Evolutionary conservation across 2,888 invertebrate species (phyloP).

Genomic region (Drosophila meridiana): DNA sequence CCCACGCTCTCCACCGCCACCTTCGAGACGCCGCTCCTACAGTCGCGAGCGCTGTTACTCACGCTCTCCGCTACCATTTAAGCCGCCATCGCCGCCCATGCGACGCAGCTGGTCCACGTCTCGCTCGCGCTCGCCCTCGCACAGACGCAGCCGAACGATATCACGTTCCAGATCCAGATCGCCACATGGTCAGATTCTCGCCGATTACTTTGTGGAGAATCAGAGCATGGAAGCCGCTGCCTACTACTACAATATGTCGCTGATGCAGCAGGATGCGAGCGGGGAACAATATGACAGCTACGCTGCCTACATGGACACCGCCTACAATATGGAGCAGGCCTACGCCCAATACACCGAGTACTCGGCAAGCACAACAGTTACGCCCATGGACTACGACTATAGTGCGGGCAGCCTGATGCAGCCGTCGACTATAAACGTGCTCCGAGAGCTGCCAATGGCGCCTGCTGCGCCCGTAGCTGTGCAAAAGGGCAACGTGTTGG

Average conservation of each 20-base stretch:
- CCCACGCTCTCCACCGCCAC: conserved; percentile 73
- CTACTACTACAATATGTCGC: conserved; percentile 81
- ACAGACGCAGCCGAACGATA: conserved; percentile 38
- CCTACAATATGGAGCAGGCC: conserved; percentile 66
- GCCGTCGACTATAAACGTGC: conserved; percentile 41
- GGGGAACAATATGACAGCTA: conserved; percentile 72
- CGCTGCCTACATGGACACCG: conserved; percentile 70
- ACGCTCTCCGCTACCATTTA: conserved; percentile 82
- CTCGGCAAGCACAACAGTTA: conserved; percentile 23
- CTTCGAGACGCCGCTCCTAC: conserved; percentile 71
- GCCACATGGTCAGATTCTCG: conserved; percentile 36
- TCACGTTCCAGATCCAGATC: conserved; percentile 47
- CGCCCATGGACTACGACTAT: conserved; percentile 54
- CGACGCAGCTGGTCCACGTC: conserved; percentile 77
- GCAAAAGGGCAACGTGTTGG: conserved; percentile 84
- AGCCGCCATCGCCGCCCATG: conserved; percentile 84
- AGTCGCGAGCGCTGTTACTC: conserved; percentile 79
- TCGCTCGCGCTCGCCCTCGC: conserved; percentile 48
- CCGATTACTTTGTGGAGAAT: conserved; percentile 68
- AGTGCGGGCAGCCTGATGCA: conserved; percentile 21
- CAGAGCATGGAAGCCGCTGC: conserved; percentile 61
- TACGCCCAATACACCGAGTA: conserved; percentile 77
- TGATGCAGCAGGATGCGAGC: conserved; percentile 53
- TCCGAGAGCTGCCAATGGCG: conserved; percentile 80
- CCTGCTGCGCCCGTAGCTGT: conserved; percentile 79